Percentiles rank a stretch among this genome's conserved stretches.
phyloP scores from a whole-genome alignment of 1,140 invertebrate genomes.

The Scylla paramamosain region DNA sequence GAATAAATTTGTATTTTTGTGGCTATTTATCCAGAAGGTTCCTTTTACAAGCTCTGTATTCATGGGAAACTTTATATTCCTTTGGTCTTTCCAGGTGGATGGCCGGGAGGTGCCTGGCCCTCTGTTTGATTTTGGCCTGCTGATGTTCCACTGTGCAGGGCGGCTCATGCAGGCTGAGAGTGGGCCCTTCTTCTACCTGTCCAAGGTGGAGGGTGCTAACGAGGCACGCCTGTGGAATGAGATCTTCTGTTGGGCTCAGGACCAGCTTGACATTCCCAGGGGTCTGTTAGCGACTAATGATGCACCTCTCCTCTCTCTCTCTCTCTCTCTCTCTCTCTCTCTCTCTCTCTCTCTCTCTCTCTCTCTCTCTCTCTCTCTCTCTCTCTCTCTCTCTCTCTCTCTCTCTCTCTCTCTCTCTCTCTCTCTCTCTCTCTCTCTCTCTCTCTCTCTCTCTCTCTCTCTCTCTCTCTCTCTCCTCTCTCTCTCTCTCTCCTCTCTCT shows the following conservation, averaged over 20 bases:
- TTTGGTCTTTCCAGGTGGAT: slow-evolving; percentile 80
- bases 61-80: no score
- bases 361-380: slow-evolving; percentile 21
- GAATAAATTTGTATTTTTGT: no score
- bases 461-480: not conserved
- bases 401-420: slow-evolving; percentile 18
- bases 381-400: not conserved
- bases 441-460: not conserved
- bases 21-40: no score
- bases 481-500: not conserved
- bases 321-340: slow-evolving; percentile 56
- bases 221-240: slow-evolving; percentile 87
- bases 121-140: slow-evolving; percentile 86
- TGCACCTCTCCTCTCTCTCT: not conserved
- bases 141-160: slow-evolving; percentile 85
- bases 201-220: slow-evolving; percentile 85
- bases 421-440: not conserved
- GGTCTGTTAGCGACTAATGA: slow-evolving; percentile 70
- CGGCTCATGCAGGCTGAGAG: slow-evolving; percentile 82
- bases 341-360: slow-evolving; percentile 36
- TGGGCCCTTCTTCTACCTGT: slow-evolving; percentile 86
- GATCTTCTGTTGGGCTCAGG: slow-evolving; percentile 87
- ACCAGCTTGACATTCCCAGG: slow-evolving; percentile 82
- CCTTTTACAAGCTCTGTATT: no score
- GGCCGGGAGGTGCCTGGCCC: slow-evolving; percentile 85